Evolutionary conservation across 92 coral and sea anemone species (phyloP), one percentile per base, ranked within the genome.

Genomic region (Metridium senile): DNA sequence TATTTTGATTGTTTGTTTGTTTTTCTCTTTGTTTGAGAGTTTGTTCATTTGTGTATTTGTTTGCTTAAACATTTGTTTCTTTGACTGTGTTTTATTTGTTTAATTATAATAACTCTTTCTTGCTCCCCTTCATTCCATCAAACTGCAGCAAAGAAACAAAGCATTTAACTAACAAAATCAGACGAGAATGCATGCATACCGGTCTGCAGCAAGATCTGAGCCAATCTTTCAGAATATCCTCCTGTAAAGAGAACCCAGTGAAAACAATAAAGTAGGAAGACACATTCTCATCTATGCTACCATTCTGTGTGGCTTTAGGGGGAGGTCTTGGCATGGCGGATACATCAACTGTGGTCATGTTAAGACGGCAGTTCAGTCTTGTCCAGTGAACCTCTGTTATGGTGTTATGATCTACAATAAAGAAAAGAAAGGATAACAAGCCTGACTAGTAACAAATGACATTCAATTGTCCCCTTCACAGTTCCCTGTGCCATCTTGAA

Each of bases 301-400:
- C 90, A 82, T 89, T 90, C 82, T 69, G 82, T 9, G 71, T 74
- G 18, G 83, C 74, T 52, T 73, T 82, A 30, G 91, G 78, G 0
- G 97, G 97, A 26, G 97, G 93, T 70, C 93, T 80, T 26, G 93
- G 97, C 23, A 92, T 32, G 18, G 77, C 81, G 22, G 81, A 56
- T 39, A 75, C 71, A 28, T 92, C 91, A 16, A 92, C 87, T 11
- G 83, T 70, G 25, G 29, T 80, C 81, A 75, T 82, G 33, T 70
- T 68, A 45, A 92, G 88, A 29, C 58, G 62, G 59, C 93, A 89
- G 52, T 58, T 89, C 20, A 92, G 84, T 67, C 91, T 81, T 25
- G 77, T 69, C 97, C 97, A 92, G 51, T 80, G 89, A 4, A 85
- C 86, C 76, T 84, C 85, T 35, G 74, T 88, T 49, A 79, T 62